Percentiles rank a stretch among this genome's conserved stretches.
Evolutionary conservation across 2,797 vertebrate genomes (phyloP).

Genomic region (Ciconia nigra): DNA sequence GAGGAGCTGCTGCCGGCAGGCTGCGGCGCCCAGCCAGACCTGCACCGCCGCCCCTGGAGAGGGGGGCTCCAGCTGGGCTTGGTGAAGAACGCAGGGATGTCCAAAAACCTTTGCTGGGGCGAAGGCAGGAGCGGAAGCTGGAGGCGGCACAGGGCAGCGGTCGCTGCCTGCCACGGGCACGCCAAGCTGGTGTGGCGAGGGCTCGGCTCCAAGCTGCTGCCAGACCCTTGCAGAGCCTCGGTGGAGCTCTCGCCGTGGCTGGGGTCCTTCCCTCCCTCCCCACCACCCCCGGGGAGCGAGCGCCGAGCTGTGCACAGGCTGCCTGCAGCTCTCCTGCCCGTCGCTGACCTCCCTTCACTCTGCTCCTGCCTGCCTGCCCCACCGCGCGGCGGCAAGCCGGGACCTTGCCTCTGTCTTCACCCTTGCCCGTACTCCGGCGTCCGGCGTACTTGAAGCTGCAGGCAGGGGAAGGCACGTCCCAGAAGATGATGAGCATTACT

Average conservation of each 20-base stretch:
- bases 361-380: neutral
- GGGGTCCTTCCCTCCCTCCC: neutral
- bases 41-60: neutral
- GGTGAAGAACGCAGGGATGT: neutral
- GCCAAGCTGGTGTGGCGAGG: accelerated
- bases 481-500: neutral
- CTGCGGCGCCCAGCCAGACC: neutral
- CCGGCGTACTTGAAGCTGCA: neutral
- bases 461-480: neutral
- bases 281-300: neutral
- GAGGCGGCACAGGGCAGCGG: accelerated
- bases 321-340: neutral
- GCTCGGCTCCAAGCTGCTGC: neutral
- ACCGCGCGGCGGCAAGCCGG: accelerated
- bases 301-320: accelerated
- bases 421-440: neutral
- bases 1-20: neutral
- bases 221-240: neutral
- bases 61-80: neutral
- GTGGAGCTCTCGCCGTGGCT: neutral
- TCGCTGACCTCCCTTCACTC: neutral
- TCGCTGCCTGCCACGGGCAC: accelerated
- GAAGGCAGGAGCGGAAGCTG: neutral
- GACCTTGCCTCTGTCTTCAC: too few relatives aligned
- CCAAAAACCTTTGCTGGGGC: neutral